A percentile compares a stretch with the other conserved stretches of the same genome.
Evolutionary conservation across 1,140 invertebrate species (phyloP).

Genomic region (Nymphalis io): DNA sequence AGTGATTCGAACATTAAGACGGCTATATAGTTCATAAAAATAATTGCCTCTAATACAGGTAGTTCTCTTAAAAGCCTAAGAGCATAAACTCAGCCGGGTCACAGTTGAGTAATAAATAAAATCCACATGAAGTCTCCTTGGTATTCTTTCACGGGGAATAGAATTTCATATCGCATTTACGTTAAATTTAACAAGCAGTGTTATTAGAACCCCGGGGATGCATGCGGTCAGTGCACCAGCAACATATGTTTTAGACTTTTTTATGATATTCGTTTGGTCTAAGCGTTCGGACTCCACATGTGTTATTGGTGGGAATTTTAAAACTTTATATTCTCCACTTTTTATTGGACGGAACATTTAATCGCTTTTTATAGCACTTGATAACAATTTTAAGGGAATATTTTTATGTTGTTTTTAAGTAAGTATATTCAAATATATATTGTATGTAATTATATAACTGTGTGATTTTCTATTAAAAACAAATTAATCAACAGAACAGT

Average conservation of each 20-base stretch:
- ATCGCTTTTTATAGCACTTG: not conserved
- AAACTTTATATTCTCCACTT: not conserved
- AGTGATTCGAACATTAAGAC: no score
- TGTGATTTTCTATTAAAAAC: no score
- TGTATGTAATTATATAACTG: no score
- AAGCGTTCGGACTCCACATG: slow-evolving; percentile 1
- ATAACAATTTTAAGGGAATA: not conserved
- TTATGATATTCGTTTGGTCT: slow-evolving; percentile 53
- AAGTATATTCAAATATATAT: no score
- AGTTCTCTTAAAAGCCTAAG: no score
- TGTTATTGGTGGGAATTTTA: slow-evolving; percentile 5
- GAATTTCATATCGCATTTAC: slow-evolving; percentile 9
- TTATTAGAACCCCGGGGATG: slow-evolving; percentile 42
- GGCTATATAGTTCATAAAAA: no score
- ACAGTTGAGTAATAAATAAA: not conserved
- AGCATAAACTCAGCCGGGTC: no score
- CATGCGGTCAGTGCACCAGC: slow-evolving; percentile 48
- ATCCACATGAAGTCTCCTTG: not conserved
- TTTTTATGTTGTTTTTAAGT: no score
- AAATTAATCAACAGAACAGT: no score
- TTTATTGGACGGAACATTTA: not conserved
- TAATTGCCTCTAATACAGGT: no score
- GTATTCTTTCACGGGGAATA: not conserved
- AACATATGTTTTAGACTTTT: slow-evolving; percentile 64
- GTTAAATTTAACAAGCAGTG: slow-evolving; percentile 38